Percentiles rank a stretch among this genome's conserved stretches.
These are phyloP conservation scores for Drosophila prolongata DNA, from an alignment of 2,888 invertebrate species.

Conservation along the genomic window DNA sequence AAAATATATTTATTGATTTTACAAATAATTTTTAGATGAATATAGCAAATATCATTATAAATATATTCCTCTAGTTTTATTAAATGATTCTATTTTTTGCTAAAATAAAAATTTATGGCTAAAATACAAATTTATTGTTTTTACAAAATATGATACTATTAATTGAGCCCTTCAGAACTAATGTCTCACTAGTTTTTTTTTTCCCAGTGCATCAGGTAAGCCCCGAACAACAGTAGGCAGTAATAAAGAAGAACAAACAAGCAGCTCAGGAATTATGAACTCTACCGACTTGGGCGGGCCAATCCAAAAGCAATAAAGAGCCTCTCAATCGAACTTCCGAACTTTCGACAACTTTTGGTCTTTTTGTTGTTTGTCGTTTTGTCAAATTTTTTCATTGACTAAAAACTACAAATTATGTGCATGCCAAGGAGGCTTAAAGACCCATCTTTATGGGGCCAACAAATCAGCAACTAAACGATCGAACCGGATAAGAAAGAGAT, in stretches of 20 bases:
- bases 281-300: constrained; percentile 38
- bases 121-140: too few species aligned
- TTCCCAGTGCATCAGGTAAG: constrained; percentile 1
- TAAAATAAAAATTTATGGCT: too few species aligned
- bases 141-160: too few species aligned
- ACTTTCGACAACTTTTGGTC: constrained; percentile 59
- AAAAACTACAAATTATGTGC: constrained; percentile 71
- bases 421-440: constrained; percentile 64
- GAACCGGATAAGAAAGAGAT: constrained; percentile 16
- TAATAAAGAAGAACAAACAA: constrained; percentile 43
- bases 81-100: too few species aligned
- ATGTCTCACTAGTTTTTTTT: neutral
- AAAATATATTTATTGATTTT: too few species aligned
- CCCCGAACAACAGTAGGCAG: constrained; percentile 22
- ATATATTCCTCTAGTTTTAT: neutral
- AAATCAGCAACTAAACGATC: constrained; percentile 45
- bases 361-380: constrained; percentile 5
- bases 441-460: constrained; percentile 28
- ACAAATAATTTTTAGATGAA: too few species aligned
- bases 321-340: constrained; percentile 65
- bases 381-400: constrained; percentile 26
- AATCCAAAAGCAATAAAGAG: constrained; percentile 58
- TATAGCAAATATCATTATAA: neutral
- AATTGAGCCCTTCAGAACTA: too few species aligned
- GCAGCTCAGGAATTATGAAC: constrained; percentile 37